Evolutionary conservation across 1,140 invertebrate species (phyloP).

Genomic region (Akabosia matsudoensis): DNA sequence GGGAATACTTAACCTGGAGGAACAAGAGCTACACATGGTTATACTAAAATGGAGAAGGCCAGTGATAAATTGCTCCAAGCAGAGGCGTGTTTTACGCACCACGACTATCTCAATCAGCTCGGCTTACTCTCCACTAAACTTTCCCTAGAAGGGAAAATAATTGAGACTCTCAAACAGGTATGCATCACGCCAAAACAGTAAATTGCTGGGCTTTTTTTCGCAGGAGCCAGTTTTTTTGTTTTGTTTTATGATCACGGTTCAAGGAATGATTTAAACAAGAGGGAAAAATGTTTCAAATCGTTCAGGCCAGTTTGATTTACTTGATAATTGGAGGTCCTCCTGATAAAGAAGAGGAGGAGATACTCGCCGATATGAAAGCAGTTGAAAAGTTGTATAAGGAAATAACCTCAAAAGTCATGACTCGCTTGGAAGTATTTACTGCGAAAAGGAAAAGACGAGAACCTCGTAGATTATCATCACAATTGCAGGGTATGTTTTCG

Average conservation of each 20-base stretch:
- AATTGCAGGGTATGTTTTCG: too few relatives aligned
- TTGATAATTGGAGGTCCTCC: neutral
- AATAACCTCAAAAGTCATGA: neutral
- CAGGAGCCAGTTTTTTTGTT: neutral
- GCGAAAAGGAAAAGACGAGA: too few relatives aligned
- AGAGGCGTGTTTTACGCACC: neutral
- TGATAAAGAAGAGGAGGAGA: neutral
- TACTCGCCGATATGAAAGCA: neutral
- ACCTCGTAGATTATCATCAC: too few relatives aligned
- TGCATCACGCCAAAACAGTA: neutral
- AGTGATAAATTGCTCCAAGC: neutral
- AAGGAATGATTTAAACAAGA: too few relatives aligned
- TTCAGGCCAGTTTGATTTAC: neutral
- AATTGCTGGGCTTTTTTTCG: too few relatives aligned
- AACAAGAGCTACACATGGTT: neutral
- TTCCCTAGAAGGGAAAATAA: neutral
- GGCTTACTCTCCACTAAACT: neutral
- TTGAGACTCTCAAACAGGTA: neutral
- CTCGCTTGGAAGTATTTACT: neutral
- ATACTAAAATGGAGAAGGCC: neutral
- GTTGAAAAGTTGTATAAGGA: neutral
- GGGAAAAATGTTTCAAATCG: neutral
- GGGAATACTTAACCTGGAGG: conserved; percentile 1
- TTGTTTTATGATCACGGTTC: neutral
- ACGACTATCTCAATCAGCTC: neutral